These are phyloP conservation scores for Elanoides forficatus DNA, from an alignment of 2,113 vertebrate genomes.

Conservation along the genomic window DNA sequence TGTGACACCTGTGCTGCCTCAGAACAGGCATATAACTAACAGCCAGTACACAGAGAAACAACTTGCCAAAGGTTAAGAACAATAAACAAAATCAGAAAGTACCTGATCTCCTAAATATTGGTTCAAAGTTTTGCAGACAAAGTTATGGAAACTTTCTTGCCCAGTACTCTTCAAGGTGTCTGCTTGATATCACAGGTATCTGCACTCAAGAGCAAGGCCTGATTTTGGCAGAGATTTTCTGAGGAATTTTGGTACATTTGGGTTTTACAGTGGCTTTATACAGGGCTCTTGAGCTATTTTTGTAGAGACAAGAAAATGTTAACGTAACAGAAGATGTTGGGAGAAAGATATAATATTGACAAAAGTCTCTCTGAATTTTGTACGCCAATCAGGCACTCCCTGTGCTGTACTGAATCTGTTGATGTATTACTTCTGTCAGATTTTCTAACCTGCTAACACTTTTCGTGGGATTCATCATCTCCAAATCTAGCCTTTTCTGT, in stretches of 20 bases:
- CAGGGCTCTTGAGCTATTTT: not conserved
- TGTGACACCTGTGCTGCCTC: not conserved
- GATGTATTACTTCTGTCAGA: slow-evolving; percentile 15
- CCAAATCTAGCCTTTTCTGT: not conserved
- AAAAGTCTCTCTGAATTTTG: not conserved
- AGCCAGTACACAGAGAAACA: not conserved
- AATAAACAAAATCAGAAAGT: not conserved
- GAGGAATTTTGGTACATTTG: not conserved
- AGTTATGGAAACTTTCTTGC: not conserved
- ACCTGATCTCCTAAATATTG: not conserved
- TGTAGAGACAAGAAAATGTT: not conserved
- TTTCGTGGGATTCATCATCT: not conserved
- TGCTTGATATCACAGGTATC: not conserved
- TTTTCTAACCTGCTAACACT: not conserved
- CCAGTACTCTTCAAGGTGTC: not conserved
- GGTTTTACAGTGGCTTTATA: not conserved
- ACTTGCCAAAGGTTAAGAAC: not conserved
- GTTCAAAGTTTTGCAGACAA: not conserved
- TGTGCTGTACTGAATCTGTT: not conserved
- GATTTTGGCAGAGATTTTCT: not conserved
- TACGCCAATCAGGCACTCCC: not conserved
- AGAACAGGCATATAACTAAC: not conserved
- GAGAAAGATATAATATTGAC: not conserved
- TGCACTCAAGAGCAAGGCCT: not conserved
- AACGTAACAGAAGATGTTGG: not conserved